Evolutionary conservation across 2,888 invertebrate species (phyloP).

Genomic region (Lissocephala sabroskyi): DNA sequence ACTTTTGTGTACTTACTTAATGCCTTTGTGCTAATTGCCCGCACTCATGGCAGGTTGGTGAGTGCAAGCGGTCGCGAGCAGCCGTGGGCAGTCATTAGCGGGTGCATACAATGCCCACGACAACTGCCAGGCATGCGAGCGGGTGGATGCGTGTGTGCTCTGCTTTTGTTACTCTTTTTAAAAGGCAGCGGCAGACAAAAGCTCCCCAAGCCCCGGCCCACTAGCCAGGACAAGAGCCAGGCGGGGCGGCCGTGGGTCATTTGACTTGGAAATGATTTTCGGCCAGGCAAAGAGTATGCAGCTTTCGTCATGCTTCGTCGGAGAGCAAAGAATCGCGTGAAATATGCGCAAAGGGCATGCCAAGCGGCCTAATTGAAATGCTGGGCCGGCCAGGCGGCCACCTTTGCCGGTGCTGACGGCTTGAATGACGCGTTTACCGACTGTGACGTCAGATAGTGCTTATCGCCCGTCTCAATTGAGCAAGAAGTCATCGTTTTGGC

Average conservation of each 20-base stretch:
- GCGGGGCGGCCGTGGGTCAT: neutral
- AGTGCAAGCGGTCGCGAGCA: neutral
- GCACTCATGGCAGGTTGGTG: slow-evolving; percentile 36
- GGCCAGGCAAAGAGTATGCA: neutral
- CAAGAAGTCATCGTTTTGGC: slow-evolving; percentile 16
- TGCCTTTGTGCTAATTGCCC: slow-evolving; percentile 64
- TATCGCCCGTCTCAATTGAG: slow-evolving; percentile 61
- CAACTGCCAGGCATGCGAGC: no score
- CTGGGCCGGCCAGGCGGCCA: slow-evolving; percentile 1
- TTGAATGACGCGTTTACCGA: slow-evolving; percentile 57
- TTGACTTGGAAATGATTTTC: neutral
- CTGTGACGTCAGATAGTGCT: slow-evolving; percentile 51
- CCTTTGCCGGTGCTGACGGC: slow-evolving; percentile 30
- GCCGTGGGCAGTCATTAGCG: no score
- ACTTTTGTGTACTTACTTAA: slow-evolving; percentile 58
- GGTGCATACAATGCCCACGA: no score
- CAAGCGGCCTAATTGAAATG: slow-evolving; percentile 51
- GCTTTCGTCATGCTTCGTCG: no score
- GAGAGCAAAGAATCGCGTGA: slow-evolving; percentile 29
- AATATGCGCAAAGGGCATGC: slow-evolving; percentile 55
- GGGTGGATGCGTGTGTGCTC: no score
- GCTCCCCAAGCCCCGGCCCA: neutral
- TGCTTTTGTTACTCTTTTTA: no score
- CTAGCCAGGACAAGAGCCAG: neutral
- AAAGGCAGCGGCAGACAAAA: no score